These are phyloP conservation scores for Melanotus villosus DNA, from an alignment of 2,888 invertebrate genomes.

Conservation along the genomic window DNA sequence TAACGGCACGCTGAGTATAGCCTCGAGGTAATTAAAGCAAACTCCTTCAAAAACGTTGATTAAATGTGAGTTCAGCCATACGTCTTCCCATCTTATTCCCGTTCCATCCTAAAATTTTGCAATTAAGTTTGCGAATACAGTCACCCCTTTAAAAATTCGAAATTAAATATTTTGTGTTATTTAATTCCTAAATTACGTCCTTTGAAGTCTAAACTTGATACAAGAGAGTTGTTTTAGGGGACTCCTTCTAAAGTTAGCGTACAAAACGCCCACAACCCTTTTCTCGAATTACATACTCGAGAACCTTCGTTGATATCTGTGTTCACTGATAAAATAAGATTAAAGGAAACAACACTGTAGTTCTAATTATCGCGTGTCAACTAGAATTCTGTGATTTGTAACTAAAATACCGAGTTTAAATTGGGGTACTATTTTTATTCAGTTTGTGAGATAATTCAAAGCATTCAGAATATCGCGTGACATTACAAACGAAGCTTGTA, in stretches of 20 bases:
- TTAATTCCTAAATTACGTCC: slow-evolving; percentile 15
- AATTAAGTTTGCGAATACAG: background rate
- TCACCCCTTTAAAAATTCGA: slow-evolving; percentile 1
- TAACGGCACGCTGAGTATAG: slow-evolving; percentile 13
- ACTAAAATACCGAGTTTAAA: background rate
- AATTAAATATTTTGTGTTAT: slow-evolving; percentile 21
- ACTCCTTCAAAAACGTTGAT: slow-evolving; percentile 11
- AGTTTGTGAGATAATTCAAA: no score
- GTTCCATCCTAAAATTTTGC: slow-evolving; percentile 1
- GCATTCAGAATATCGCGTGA: no score
- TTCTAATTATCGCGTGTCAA: background rate
- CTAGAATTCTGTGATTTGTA: slow-evolving; percentile 2
- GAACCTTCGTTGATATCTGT: slow-evolving; percentile 14
- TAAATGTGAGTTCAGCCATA: slow-evolving; percentile 9
- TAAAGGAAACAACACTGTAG: background rate
- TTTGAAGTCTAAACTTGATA: slow-evolving; percentile 13
- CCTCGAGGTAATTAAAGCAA: background rate
- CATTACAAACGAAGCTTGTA: no score
- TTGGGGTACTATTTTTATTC: no score
- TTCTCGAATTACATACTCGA: slow-evolving; percentile 17
- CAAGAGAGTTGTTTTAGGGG: background rate
- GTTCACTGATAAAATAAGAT: background rate
- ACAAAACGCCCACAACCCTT: slow-evolving; percentile 23
- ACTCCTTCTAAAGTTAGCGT: background rate
- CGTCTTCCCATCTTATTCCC: background rate